Percentiles rank a stretch among this genome's conserved stretches.
Evolutionary conservation across 2,888 invertebrate species (phyloP).

Genomic region (Drosophila siamana): DNA sequence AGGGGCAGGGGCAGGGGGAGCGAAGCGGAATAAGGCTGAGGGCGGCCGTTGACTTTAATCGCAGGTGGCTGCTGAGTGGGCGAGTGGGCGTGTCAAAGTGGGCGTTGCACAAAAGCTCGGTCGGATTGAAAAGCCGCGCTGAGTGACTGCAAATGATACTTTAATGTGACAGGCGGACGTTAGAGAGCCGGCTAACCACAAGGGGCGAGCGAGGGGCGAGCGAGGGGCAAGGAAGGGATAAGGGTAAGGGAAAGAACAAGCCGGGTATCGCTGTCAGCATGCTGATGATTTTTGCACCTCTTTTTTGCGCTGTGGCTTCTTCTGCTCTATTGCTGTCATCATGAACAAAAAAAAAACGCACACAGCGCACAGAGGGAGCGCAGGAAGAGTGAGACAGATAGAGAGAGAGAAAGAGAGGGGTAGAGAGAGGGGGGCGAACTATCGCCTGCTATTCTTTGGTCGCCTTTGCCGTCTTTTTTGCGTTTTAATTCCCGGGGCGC

Average conservation of each 20-base stretch:
- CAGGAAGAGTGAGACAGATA: no score
- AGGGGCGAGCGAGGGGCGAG: not conserved
- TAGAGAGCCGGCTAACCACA: no score
- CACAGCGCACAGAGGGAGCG: no score
- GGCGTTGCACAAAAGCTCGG: slow-evolving; percentile 25
- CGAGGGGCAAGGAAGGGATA: not conserved
- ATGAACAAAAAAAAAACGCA: slow-evolving; percentile 10
- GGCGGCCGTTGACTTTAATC: slow-evolving; percentile 67
- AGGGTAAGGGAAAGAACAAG: not conserved
- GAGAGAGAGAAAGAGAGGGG: not conserved
- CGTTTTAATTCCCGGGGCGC: slow-evolving; percentile 76
- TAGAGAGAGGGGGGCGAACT: slow-evolving; percentile 23
- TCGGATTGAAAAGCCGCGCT: slow-evolving; percentile 50
- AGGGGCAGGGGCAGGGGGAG: not conserved
- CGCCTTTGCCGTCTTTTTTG: slow-evolving; percentile 13
- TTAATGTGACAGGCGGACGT: slow-evolving; percentile 74
- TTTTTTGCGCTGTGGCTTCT: slow-evolving; percentile 54
- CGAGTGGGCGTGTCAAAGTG: slow-evolving; percentile 25
- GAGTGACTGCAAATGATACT: slow-evolving; percentile 79
- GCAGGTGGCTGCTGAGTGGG: slow-evolving; percentile 30
- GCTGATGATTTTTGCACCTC: slow-evolving; percentile 77
- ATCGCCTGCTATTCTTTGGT: slow-evolving; percentile 54
- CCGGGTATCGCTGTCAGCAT: slow-evolving; percentile 55
- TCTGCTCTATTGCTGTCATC: slow-evolving; percentile 68
- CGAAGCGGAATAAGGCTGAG: not conserved